Percentiles rank a stretch among this genome's conserved stretches.
Evolutionary conservation across 2,888 invertebrate species (phyloP).

Genomic region (Uropetala carovei): DNA sequence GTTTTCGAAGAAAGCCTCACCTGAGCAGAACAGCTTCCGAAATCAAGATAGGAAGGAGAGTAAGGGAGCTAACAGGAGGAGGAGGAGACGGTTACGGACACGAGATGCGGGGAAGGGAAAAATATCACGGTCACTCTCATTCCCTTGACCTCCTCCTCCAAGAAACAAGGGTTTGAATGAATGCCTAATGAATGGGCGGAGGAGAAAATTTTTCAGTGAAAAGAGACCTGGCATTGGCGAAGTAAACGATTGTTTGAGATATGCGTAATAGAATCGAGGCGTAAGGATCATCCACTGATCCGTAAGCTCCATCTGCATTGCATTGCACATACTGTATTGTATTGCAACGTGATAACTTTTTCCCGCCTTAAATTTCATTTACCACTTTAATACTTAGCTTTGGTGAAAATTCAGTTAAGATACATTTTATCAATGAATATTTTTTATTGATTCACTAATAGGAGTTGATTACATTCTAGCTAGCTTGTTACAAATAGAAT

Average conservation of each 20-base stretch:
- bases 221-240: neutral
- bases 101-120: neutral
- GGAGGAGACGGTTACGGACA: neutral
- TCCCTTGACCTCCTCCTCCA: conserved; percentile 39
- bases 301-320: too few relatives aligned
- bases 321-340: too few relatives aligned
- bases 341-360: too few relatives aligned
- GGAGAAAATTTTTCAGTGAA: neutral
- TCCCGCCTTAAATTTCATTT: too few relatives aligned
- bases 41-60: conserved; percentile 16
- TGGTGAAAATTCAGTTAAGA: neutral
- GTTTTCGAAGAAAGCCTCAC: conserved; percentile 51
- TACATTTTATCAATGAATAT: neutral
- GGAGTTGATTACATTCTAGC: neutral
- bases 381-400: too few relatives aligned
- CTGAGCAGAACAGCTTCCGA: conserved; percentile 27
- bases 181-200: neutral
- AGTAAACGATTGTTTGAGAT: neutral
- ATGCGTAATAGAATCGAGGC: neutral
- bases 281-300: neutral
- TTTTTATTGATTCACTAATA: neutral
- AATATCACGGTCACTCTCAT: neutral
- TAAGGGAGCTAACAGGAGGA: neutral
- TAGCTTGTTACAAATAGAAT: neutral
- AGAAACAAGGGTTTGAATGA: conserved; percentile 27